Evolutionary conservation across 2,888 invertebrate genomes (phyloP).

Genomic region (Parascotia fuliginaria): DNA sequence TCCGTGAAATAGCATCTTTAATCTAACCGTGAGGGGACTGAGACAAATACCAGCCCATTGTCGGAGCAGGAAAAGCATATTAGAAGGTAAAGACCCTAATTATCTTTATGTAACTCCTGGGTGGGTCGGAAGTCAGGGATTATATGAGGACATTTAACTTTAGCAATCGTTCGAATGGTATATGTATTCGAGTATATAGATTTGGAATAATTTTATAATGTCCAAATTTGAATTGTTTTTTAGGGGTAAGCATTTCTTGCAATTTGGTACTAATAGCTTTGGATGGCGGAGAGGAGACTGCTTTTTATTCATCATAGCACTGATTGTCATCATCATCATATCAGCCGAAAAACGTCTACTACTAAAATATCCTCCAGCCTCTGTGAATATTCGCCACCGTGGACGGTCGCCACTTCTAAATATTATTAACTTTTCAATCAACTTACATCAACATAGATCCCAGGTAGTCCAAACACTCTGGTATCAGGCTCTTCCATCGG

Average conservation of each 20-base stretch:
- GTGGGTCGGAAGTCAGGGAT: conserved; percentile 23
- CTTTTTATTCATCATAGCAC: no score
- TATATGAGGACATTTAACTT: conserved; percentile 22
- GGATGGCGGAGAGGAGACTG: no score
- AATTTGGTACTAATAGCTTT: no score
- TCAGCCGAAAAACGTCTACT: no score
- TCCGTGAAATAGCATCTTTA: conserved; percentile 46
- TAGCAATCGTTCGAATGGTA: conserved; percentile 9
- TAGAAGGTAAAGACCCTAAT: conserved; percentile 30
- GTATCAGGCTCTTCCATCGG: conserved; percentile 90
- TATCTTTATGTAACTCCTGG: conserved; percentile 37
- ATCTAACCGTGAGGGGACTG: conserved; percentile 30
- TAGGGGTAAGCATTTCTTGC: not conserved
- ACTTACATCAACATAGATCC: conserved; percentile 94
- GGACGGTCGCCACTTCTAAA: no score
- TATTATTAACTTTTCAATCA: not conserved
- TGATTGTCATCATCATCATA: no score
- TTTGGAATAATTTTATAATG: conserved; percentile 1
- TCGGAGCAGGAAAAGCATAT: conserved; percentile 23
- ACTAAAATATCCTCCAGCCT: no score
- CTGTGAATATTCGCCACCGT: no score
- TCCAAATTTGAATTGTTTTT: not conserved
- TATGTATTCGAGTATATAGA: not conserved
- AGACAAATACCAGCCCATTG: conserved; percentile 17
- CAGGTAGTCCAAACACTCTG: conserved; percentile 90